Percentiles rank a stretch among this genome's conserved stretches.
Evolutionary conservation across 2,113 vertebrate genomes (phyloP).

Genomic region (Zapus hudsonius): DNA sequence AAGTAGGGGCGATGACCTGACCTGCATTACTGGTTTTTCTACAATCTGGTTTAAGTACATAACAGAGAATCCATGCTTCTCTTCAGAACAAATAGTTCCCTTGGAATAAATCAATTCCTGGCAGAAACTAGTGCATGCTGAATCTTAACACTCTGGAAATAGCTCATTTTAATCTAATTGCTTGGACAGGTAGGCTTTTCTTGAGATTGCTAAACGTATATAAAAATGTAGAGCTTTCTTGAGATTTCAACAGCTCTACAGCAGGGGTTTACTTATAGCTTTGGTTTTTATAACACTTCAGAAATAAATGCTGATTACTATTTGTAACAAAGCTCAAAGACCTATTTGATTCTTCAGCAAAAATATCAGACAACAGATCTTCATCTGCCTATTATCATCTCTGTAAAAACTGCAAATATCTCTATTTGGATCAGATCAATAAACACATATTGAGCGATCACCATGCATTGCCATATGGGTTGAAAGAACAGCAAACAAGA

Average conservation of each 20-base stretch:
- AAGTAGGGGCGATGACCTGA: not conserved
- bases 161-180: conserved; percentile 13
- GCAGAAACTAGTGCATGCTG: not conserved
- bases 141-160: not conserved
- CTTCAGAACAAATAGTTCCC: not conserved
- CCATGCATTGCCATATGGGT: not conserved
- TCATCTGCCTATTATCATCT: not conserved
- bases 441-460: not conserved
- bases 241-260: not conserved
- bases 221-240: not conserved
- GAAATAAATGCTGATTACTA: not conserved
- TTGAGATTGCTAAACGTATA: not conserved
- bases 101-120: conserved; percentile 14
- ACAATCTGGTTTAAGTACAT: not conserved
- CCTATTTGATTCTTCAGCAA: not conserved
- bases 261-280: not conserved
- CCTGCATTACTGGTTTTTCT: conserved; percentile 23
- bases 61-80: conserved; percentile 12
- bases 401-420: not conserved
- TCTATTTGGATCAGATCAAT: not conserved
- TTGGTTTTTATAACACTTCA: not conserved
- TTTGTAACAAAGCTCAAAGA: not conserved
- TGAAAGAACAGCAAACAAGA: not conserved
- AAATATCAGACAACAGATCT: not conserved
- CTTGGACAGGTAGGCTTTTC: conserved; percentile 41